These are phyloP conservation scores for Forbesichthys agassizii DNA, from an alignment of 2,113 vertebrate genomes.

Conservation along the genomic window DNA sequence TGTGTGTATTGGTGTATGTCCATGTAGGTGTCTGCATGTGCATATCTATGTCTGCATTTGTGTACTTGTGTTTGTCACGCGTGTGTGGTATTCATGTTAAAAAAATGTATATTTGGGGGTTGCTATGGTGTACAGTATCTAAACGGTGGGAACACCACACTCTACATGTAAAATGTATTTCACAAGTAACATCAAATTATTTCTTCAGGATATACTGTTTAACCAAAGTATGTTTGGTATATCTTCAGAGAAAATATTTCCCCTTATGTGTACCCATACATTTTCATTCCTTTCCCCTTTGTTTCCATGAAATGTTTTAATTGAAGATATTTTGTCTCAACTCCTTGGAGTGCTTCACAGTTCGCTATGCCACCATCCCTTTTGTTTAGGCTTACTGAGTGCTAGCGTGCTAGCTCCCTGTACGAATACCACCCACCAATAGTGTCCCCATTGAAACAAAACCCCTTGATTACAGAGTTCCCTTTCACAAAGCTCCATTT, in stretches of 20 bases:
- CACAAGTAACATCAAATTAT: too few relatives aligned
- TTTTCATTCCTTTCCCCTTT: slow-evolving; percentile 13
- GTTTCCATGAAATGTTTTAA: slow-evolving; percentile 18
- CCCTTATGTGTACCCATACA: neutral
- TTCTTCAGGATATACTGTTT: neutral
- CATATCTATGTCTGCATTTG: slow-evolving; percentile 36
- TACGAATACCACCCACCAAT: slow-evolving; percentile 25
- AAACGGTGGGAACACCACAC: too few relatives aligned
- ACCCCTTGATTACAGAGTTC: slow-evolving; percentile 53
- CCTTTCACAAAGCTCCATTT: slow-evolving; percentile 59
- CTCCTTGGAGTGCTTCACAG: slow-evolving; percentile 42
- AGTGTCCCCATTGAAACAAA: slow-evolving; percentile 52
- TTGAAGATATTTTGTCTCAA: slow-evolving; percentile 17
- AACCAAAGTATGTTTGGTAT: slow-evolving; percentile 6
- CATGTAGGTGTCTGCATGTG: neutral
- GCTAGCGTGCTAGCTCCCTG: slow-evolving; percentile 32
- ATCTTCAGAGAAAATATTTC: slow-evolving; percentile 25
- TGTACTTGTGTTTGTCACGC: neutral
- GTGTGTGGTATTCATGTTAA: neutral
- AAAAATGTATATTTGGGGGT: slow-evolving; percentile 17
- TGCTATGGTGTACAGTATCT: neutral
- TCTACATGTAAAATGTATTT: too few relatives aligned
- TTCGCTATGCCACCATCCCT: slow-evolving; percentile 30
- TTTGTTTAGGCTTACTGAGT: slow-evolving; percentile 13
- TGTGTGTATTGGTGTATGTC: neutral